Conservation (phyloP, 2,797 vertebrate species). For the Sylvilagus floridanus region DNA sequence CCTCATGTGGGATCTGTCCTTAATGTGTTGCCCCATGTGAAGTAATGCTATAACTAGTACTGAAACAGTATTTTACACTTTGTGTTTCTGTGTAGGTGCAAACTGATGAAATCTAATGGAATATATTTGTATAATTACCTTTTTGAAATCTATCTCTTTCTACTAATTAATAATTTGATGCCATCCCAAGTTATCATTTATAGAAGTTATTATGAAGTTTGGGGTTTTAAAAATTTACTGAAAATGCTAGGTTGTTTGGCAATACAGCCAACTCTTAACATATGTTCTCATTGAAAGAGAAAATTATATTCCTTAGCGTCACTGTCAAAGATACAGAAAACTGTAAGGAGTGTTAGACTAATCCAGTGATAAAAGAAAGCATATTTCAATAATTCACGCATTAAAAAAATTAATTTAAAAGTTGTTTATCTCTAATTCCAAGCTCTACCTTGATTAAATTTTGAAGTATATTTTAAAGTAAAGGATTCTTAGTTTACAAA, state of each 20-base stretch:
- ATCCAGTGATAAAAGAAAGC: background rate
- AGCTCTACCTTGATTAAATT: background rate
- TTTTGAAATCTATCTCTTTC: slow-evolving; percentile 64
- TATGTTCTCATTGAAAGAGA: background rate
- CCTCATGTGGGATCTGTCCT: too few species aligned
- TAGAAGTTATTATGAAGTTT: slow-evolving; percentile 58
- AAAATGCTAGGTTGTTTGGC: slow-evolving; percentile 41
- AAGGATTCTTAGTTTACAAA: background rate
- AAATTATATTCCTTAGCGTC: background rate
- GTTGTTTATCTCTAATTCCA: background rate
- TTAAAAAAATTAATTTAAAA: slow-evolving; percentile 28
- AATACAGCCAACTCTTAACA: background rate
- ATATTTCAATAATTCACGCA: background rate
- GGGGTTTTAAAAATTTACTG: slow-evolving; percentile 13
- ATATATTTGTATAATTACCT: slow-evolving; percentile 29
- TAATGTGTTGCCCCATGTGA: too few species aligned
- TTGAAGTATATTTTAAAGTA: slow-evolving; percentile 39
- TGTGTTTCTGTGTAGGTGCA: too few species aligned
- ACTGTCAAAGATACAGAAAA: background rate
- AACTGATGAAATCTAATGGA: background rate
- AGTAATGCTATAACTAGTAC: too few species aligned
- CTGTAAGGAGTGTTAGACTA: background rate
- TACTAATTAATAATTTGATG: slow-evolving; percentile 62
- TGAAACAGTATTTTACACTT: too few species aligned
- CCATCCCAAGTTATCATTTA: slow-evolving; percentile 64